A percentile compares a stretch with the other conserved stretches of the same genome.
phyloP scores from a whole-genome alignment of 2,113 vertebrate genomes.

The Hippocampus abdominalis region DNA sequence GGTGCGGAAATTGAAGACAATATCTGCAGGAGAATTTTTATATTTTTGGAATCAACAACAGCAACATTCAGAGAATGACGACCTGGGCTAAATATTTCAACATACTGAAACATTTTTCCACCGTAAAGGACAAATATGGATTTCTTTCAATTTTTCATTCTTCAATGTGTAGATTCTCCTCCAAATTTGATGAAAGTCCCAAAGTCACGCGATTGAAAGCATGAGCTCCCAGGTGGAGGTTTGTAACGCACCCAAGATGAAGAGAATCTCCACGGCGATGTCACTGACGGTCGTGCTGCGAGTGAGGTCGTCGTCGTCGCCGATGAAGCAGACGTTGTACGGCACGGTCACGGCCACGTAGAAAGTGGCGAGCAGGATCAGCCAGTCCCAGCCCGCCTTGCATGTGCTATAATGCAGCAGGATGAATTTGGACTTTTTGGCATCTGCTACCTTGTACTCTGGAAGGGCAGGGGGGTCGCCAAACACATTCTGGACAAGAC shows the following conservation, averaged over 20 bases:
- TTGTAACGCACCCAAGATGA: conserved; percentile 84
- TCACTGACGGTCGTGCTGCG: conserved; percentile 96
- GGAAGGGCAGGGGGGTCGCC: conserved; percentile 92
- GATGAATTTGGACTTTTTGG: conserved; percentile 97
- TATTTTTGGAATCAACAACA: background rate
- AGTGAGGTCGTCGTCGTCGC: conserved; percentile 91
- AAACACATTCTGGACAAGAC: conserved; percentile 86
- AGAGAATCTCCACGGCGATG: conserved; percentile 96
- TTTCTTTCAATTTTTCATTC: background rate
- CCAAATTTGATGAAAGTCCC: background rate
- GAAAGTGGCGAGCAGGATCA: conserved; percentile 94
- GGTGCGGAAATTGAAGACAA: conserved; percentile 96
- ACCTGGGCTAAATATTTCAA: background rate
- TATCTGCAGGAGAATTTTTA: conserved; percentile 72
- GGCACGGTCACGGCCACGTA: conserved; percentile 98
- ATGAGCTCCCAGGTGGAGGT: background rate
- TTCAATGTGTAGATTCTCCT: background rate
- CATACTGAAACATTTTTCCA: background rate
- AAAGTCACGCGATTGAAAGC: background rate
- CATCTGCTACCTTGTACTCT: conserved; percentile 97
- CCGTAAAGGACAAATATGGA: background rate
- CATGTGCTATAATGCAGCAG: conserved; percentile 96
- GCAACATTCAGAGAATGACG: background rate
- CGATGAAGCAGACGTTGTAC: conserved; percentile 97
- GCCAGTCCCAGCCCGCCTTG: conserved; percentile 98